Base-by-base conservation (phyloP, 2,888 invertebrate genomes). In the Phalera bucephala region DNA sequence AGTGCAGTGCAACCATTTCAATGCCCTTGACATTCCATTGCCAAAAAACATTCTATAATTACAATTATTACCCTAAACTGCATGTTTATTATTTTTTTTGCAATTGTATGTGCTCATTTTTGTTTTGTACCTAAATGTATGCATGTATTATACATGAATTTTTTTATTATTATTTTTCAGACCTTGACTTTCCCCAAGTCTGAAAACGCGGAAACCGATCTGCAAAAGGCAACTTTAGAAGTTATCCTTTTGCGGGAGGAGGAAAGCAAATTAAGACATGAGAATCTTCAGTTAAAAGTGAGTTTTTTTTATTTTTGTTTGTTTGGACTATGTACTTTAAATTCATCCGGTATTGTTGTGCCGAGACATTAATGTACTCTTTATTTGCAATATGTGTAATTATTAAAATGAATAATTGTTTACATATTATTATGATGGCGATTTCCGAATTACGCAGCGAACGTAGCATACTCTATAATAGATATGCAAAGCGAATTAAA, bases 281-380 rank as follows among this genome's bases (percentile, higher is more conserved):
- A 97, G 86, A 96, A 96, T 91, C 89, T 95, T 64, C 93, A 93
- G 82, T 91, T 97, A 73, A 96, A 95, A 93, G 96, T 95, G 86
- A 87, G 85, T 75, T 42, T 22, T 31, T 31, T 50, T 58, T 46
- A 35, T 40, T 22, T 50, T 45, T 30, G 37, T 52, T 22, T 32
- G 23, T 22, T n/a, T n/a, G n/a, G n/a, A n/a, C n/a, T n/a, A n/a
- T n/a, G n/a, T n/a, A n/a, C n/a, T n/a, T n/a, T n/a, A n/a, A n/a
- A n/a, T n/a, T n/a, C n/a, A n/a, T n/a, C n/a, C n/a, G n/a, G n/a
- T n/a, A n/a, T n/a, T n/a, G n/a, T n/a, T n/a, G n/a, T n/a, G n/a
- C n/a, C n/a, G n/a, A n/a, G n/a, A n/a, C n/a, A n/a, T n/a, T n/a
- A n/a, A n/a, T n/a, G n/a, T n/a, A n/a, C n/a, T n/a, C n/a, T n/a